phyloP scores from a whole-genome alignment of 1,140 invertebrate genomes.

The Drepana arcuata region DNA sequence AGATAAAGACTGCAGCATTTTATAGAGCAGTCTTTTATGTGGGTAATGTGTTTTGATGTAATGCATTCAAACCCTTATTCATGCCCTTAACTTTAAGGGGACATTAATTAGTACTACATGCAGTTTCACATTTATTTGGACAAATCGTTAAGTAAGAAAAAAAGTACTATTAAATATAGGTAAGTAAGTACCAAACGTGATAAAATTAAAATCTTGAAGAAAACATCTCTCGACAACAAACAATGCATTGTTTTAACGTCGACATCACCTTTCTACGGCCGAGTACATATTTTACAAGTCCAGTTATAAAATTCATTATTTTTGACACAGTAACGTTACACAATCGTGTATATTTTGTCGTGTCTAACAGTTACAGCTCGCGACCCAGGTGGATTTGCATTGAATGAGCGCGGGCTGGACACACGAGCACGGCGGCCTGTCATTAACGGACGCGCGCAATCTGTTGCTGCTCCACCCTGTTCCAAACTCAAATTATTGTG shows the following conservation, averaged over 20 bases:
- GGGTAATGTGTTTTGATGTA: not conserved
- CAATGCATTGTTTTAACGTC: no score
- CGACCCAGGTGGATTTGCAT: slow-evolving; percentile 43
- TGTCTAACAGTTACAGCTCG: slow-evolving; percentile 27
- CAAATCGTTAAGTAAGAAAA: no score
- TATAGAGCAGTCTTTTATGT: slow-evolving; percentile 25
- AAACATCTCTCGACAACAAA: no score
- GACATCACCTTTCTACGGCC: no score
- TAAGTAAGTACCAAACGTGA: no score
- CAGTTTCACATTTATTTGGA: no score
- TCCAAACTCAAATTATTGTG: slow-evolving; percentile 52
- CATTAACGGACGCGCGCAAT: slow-evolving; percentile 59
- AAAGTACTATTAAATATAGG: no score
- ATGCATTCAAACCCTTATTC: not conserved
- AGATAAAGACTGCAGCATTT: slow-evolving; percentile 20
- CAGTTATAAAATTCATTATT: no score
- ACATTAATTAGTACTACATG: no score
- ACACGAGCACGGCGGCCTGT: slow-evolving; percentile 46
- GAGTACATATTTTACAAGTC: no score
- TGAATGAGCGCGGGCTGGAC: slow-evolving; percentile 62
- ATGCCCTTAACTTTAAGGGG: no score
- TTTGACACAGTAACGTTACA: slow-evolving; percentile 12
- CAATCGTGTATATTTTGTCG: slow-evolving; percentile 13
- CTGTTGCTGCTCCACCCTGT: slow-evolving; percentile 45
- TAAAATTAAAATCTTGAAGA: no score